Percentiles rank a stretch among this genome's conserved stretches.
phyloP scores from a whole-genome alignment of 1,140 invertebrate species.

The Brachionus asplanchnoidis region DNA sequence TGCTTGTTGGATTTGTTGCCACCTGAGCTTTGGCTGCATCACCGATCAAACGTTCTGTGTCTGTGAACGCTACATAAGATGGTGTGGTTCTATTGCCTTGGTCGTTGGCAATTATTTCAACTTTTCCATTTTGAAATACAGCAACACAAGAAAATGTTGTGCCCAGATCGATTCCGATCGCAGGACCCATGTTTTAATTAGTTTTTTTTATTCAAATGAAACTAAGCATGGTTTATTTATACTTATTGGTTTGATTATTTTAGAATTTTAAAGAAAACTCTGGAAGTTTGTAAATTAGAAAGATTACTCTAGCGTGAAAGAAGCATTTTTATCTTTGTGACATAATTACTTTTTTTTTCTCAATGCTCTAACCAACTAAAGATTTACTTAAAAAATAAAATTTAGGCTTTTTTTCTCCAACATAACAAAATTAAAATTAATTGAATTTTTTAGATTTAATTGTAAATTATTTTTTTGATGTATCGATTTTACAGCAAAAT shows the following conservation, averaged over 20 bases:
- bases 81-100: slow-evolving; percentile 95
- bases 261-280: neutral
- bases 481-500: too few species aligned
- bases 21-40: slow-evolving; percentile 90
- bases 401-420: neutral
- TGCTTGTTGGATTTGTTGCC: slow-evolving; percentile 78
- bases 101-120: slow-evolving; percentile 95
- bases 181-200: slow-evolving; percentile 5
- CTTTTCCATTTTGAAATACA: slow-evolving; percentile 71
- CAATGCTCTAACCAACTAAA: neutral
- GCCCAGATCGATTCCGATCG: slow-evolving; percentile 41
- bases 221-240: neutral
- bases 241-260: neutral
- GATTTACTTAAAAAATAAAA: neutral
- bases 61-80: slow-evolving; percentile 93
- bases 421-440: neutral
- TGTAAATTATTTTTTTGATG: neutral
- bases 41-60: slow-evolving; percentile 90
- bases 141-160: slow-evolving; percentile 53
- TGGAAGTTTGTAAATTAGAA: slow-evolving; percentile 11
- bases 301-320: neutral
- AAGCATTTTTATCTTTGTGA: neutral
- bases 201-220: neutral
- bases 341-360: neutral
- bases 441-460: neutral